Evolutionary conservation across 1,140 invertebrate species (phyloP), one percentile per base, ranked within the genome.

Genomic region (Pristionchus pacificus): DNA sequence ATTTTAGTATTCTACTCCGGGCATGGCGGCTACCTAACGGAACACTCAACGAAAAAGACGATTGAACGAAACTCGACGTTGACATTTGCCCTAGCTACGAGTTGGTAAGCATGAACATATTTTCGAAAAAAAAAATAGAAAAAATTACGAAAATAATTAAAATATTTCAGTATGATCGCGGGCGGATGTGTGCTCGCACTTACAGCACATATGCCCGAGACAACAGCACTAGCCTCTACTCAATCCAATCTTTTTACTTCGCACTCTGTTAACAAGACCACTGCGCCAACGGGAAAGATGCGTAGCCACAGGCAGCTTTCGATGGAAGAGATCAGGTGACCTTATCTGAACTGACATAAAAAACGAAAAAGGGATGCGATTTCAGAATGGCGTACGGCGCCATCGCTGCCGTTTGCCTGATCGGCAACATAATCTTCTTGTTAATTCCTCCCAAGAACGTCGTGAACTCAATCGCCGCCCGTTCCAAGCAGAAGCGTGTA

Each of bases 1-100:
- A n/a, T n/a, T 68, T 68, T 25, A 73, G 71, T 73, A 38, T 73
- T 63, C 57, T 73, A 73, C 32, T 63, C 71, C 1, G 71, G 71
- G 29, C 62, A 73, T 33, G 67, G 71, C 14, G 65, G 65, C 28
- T 73, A 73, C 19, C 25, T 73, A 25, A 68, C 65, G 28, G 59
- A 55, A 28, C 71, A 73, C 30, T 68, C 65, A 15, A 68, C 71
- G 3, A 15, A 66, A 25, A 63, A 68, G 55, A 73, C 71, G 24
- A 68, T 73, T 27, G 65, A 68, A 24, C 33, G 57, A 1, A 73
- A 73, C 61, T 59, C 66, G 0, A 60, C 71, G 19, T 64, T 73
- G 28, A 55, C 59, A 28, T 73, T 65, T 65, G 71, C 65, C 1
- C 57, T 73, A 25, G 67, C 38, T 10, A 49, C 38, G 6, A 49